phyloP scores from a whole-genome alignment of 2,113 vertebrate genomes.

The Sula dactylatra region DNA sequence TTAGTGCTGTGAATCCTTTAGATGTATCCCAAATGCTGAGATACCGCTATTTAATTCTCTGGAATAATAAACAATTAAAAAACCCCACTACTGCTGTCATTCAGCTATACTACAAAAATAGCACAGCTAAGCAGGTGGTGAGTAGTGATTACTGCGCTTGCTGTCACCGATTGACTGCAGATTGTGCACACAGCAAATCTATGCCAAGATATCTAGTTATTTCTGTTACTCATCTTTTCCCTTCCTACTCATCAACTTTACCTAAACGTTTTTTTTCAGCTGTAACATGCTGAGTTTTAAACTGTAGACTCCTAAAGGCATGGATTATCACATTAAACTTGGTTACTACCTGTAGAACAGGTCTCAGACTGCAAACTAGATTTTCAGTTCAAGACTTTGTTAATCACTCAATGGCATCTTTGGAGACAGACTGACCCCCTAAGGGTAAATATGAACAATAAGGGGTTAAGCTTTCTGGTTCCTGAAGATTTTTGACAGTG shows the following conservation, averaged over 20 bases:
- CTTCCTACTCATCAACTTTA: slow-evolving; percentile 25
- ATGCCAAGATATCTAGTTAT: slow-evolving; percentile 25
- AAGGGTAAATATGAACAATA: neutral
- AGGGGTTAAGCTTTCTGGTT: neutral
- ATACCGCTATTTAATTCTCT: neutral
- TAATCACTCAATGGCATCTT: neutral
- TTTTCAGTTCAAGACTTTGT: neutral
- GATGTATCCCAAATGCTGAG: slow-evolving; percentile 18
- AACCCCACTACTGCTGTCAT: neutral
- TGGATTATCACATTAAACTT: neutral
- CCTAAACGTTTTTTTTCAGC: neutral
- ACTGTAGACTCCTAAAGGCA: neutral
- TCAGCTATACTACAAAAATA: slow-evolving; percentile 41
- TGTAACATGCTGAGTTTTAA: neutral
- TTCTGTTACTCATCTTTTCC: slow-evolving; percentile 30
- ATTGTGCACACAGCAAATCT: slow-evolving; percentile 13
- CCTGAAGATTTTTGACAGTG: neutral
- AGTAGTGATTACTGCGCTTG: neutral
- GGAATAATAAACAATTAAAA: slow-evolving; percentile 46
- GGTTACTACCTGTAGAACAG: neutral
- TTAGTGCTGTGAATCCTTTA: slow-evolving; percentile 37
- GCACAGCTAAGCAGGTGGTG: slow-evolving; percentile 45
- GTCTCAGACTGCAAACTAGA: neutral
- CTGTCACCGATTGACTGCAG: neutral
- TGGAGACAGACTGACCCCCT: neutral